Conservation (phyloP, 2,888 invertebrate genomes). For the Nomada lathburiana region DNA sequence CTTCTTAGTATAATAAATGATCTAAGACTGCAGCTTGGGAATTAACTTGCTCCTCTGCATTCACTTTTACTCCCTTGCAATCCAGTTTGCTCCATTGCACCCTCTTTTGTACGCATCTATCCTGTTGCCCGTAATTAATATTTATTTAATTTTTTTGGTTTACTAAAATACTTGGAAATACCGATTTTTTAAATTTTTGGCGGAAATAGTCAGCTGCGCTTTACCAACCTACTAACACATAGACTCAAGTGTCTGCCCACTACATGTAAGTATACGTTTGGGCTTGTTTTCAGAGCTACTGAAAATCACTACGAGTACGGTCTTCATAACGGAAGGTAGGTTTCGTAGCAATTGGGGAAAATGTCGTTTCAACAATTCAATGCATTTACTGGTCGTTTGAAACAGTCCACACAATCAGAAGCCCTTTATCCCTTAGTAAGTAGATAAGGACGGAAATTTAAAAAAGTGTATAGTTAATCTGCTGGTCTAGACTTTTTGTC, state of each 20-base stretch:
- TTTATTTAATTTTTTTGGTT: too few relatives aligned
- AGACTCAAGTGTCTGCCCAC: not conserved
- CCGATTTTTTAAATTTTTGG: not conserved
- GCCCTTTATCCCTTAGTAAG: conserved; percentile 72
- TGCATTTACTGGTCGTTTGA: conserved; percentile 69
- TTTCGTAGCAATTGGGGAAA: conserved; percentile 53
- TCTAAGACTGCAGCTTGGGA: too few relatives aligned
- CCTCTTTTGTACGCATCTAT: too few relatives aligned
- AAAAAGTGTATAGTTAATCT: not conserved
- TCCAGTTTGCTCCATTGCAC: too few relatives aligned
- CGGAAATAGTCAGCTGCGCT: not conserved
- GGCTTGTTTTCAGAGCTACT: not conserved
- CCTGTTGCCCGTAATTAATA: too few relatives aligned
- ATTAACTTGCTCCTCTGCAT: too few relatives aligned
- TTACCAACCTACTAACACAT: conserved; percentile 21
- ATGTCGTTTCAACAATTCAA: conserved; percentile 72
- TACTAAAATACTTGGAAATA: not conserved
- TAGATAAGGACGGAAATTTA: conserved; percentile 23
- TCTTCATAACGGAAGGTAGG: conserved; percentile 8
- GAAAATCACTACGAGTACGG: conserved; percentile 9
- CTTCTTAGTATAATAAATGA: too few relatives aligned
- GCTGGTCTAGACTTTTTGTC: not conserved
- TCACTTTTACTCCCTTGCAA: too few relatives aligned
- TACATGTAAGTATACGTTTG: not conserved
- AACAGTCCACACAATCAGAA: conserved; percentile 53